Base-by-base conservation (phyloP, 2,888 invertebrate species). In the Steromphala cineraria region DNA sequence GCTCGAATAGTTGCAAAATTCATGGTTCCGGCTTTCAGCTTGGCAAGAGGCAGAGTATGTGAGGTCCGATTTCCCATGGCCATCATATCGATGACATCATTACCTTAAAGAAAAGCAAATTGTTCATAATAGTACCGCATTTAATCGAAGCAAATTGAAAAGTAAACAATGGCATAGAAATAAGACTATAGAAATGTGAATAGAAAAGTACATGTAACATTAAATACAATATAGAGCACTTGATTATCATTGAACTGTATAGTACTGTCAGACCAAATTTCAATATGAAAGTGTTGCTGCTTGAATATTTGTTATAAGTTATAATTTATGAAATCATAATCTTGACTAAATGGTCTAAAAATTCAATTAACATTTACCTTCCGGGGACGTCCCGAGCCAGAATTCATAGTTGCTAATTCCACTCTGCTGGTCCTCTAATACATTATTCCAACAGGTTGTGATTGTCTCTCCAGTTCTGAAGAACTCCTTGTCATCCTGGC, bases 1-100 rank as follows among this genome's bases (percentile, higher is more conserved):
- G 87, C 86, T n/a, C 76, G 80, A 5, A 87, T 80, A 8, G 83
- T 84, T 10, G 81, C 67, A 77, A 79, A 87, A 67, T 86, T 85
- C 46, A 40, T 76, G 0, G 82, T 82, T 40, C 86, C 87, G 53
- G 82, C 81, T 52, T 67, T 52, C 19, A 87, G 80, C 5, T 28
- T 74, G 10, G 82, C 3, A 36, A 83, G 75, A 15, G 52, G 21
- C 36, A 85, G 46, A 0, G 82, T 80, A 15, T 83, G 52, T 5
- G 78, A 80, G 8, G 83, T 80, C 17, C 79, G 75, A 15, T 84
- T 77, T 24, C 83, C 80, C 10, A 84, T 67, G 31, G 82, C 78
- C 19, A 62, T 77, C 17, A 21, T 62, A 21, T 80, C 75, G 21
- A 82, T n/a, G 17, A 83, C 31, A 24, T 88, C 84, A 75, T 79